A percentile compares a stretch with the other conserved stretches of the same genome.
Evolutionary conservation across 1,140 invertebrate species (phyloP).

Genomic region (Achatina immaculata): DNA sequence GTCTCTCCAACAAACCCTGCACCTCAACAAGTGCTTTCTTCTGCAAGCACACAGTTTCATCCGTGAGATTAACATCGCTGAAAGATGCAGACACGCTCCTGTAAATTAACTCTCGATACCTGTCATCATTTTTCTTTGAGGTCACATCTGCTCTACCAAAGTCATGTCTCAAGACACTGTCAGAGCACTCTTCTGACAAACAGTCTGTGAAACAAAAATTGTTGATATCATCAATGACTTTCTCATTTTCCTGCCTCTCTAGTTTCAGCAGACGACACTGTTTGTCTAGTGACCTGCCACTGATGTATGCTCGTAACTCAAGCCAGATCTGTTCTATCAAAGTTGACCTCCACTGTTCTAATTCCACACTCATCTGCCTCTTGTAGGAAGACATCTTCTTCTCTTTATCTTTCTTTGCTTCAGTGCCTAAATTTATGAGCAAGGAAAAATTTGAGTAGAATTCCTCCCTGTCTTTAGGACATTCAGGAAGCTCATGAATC

Average conservation of each 20-base stretch:
- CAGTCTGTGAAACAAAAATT: constrained; percentile 77
- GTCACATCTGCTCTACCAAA: too few relatives aligned
- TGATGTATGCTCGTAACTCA: constrained; percentile 86
- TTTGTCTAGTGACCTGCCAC: constrained; percentile 78
- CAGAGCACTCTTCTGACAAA: constrained; percentile 31
- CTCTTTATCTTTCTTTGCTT: constrained; percentile 73
- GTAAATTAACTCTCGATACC: constrained; percentile 1
- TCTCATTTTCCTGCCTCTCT: constrained; percentile 79
- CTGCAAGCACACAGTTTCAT: constrained; percentile 51
- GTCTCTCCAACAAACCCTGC: constrained; percentile 78
- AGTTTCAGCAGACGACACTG: constrained; percentile 84
- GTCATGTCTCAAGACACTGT: neutral
- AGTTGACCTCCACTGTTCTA: constrained; percentile 88
- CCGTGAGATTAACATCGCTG: constrained; percentile 49
- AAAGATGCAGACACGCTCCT: constrained; percentile 52
- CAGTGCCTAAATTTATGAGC: constrained; percentile 81
- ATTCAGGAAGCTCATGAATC: constrained; percentile 59
- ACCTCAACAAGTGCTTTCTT: constrained; percentile 80
- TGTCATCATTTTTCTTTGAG: neutral
- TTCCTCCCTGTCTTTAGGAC: constrained; percentile 73
- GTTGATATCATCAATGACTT: constrained; percentile 82
- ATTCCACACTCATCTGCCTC: constrained; percentile 82
- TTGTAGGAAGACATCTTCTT: constrained; percentile 52
- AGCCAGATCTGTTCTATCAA: constrained; percentile 91
- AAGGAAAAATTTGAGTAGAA: constrained; percentile 81